These are phyloP conservation scores for Danaus plexippus DNA, from an alignment of 1,140 invertebrate species.

Conservation along the genomic window DNA sequence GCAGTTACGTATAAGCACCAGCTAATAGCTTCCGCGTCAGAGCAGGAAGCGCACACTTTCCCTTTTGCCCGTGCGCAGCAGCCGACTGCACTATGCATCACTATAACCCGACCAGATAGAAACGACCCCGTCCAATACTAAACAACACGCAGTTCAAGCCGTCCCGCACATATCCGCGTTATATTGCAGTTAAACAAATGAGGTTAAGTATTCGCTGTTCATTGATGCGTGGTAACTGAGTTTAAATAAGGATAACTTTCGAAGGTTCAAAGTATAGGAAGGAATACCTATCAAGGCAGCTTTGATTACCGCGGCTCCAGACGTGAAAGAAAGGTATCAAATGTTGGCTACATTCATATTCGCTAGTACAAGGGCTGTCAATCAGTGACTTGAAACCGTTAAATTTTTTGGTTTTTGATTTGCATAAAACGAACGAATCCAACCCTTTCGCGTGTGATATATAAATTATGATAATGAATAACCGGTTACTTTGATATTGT, in stretches of 20 bases:
- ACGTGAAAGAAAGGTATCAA: slow-evolving; percentile 18
- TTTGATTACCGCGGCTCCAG: slow-evolving; percentile 13
- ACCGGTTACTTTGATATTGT: slow-evolving; percentile 16
- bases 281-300: slow-evolving; percentile 15
- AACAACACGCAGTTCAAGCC: slow-evolving; percentile 9
- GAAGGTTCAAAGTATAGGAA: slow-evolving; percentile 13
- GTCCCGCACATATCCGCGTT: slow-evolving; percentile 27
- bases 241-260: slow-evolving; percentile 40
- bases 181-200: slow-evolving; percentile 64
- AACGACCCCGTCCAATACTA: slow-evolving; percentile 15
- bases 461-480: slow-evolving; percentile 17
- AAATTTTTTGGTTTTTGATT: slow-evolving; percentile 22
- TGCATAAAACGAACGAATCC: slow-evolving; percentile 31
- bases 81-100: slow-evolving; percentile 55
- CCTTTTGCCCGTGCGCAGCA: slow-evolving; percentile 67
- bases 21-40: slow-evolving; percentile 60
- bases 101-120: slow-evolving; percentile 42
- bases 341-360: slow-evolving; percentile 19
- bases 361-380: slow-evolving; percentile 26
- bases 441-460: slow-evolving; percentile 31
- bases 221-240: slow-evolving; percentile 51
- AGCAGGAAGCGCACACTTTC: slow-evolving; percentile 67
- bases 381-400: slow-evolving; percentile 25
- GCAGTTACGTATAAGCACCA: slow-evolving; percentile 50
- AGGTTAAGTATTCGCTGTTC: slow-evolving; percentile 59